Evolutionary conservation across 2,113 vertebrate species (phyloP), one percentile per base, ranked within the genome.

Genomic region (Corvus hawaiiensis): DNA sequence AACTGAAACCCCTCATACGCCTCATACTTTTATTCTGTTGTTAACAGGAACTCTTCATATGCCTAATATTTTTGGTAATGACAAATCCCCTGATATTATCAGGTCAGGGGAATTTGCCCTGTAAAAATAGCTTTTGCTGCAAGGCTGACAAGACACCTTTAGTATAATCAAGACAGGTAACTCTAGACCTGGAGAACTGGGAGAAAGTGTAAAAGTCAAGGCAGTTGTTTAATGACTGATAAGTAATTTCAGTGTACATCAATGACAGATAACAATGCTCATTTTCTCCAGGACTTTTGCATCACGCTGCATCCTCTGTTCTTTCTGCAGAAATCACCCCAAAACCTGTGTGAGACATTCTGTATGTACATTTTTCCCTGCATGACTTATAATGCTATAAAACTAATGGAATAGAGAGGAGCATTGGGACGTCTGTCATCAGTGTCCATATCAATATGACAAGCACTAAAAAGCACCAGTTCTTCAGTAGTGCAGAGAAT

Each of bases 401-500:
- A 86, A 89, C 49, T 61, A 76, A 20, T 61, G 69, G n/a, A 82
- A 68, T 6, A 89, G 49, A 95, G 58, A 69, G 41, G 54, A 68
- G 44, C 80, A 54, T 82, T 7, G 24, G 89, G 91, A 52, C 0
- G 2, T 75, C 87, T 94, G 89, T 37, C 64, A 87, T 87, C 87
- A 82, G 27, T 75, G 87, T 86, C 69, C 81, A 14, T 24, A 54
- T 26, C 69, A 62, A 46, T 87, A 92, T 33, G 81, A 76, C 41
- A 76, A 81, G 49, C 44, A 82, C 66, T 84, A 66, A 89, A 95
- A 95, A 93, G 91, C 14, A 4, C 26, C 81, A 37, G 4, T 49
- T 79, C 91, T 84, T 96, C 91, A 94, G 84, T 41, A 82, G 89
- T 43, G 71, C 30, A 93, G 84, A 84, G 87, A 94, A 95, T 3